These are phyloP conservation scores for Achroia grisella DNA, from an alignment of 1,140 invertebrate genomes.

Conservation along the genomic window DNA sequence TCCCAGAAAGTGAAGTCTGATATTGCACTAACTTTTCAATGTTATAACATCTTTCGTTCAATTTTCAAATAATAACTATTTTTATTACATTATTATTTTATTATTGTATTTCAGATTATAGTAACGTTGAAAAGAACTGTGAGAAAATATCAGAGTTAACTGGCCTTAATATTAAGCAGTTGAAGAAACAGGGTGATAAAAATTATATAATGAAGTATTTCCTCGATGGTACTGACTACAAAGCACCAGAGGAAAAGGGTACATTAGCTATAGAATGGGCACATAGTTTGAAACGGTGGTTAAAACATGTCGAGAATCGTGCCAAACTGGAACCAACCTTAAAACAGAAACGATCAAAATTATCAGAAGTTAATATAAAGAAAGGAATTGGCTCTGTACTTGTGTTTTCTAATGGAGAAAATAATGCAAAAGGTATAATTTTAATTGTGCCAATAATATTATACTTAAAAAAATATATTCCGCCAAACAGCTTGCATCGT, in stretches of 20 bases:
- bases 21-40: too few relatives aligned
- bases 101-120: conserved; percentile 32
- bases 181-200: conserved; percentile 43
- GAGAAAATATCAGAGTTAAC: conserved; percentile 45
- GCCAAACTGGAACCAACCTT: conserved; percentile 21
- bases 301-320: conserved; percentile 41
- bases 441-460: too few relatives aligned
- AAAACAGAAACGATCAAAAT: conserved; percentile 16
- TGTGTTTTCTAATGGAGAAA: conserved; percentile 13
- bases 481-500: too few relatives aligned
- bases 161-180: conserved; percentile 39
- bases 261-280: conserved; percentile 35
- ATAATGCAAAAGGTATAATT: conserved; percentile 11
- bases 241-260: conserved; percentile 30
- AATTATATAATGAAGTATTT: conserved; percentile 54
- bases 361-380: conserved; percentile 12
- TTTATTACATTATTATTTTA: background rate
- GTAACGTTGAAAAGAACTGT: conserved; percentile 34
- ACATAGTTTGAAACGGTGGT: conserved; percentile 36
- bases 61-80: background rate
- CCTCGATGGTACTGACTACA: conserved; percentile 37
- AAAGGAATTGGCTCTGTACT: conserved; percentile 26
- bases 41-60: too few relatives aligned
- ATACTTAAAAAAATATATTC: too few relatives aligned
- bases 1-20: too few relatives aligned